Conservation (phyloP, 2,797 vertebrate genomes). For the Hirundo rustica region DNA sequence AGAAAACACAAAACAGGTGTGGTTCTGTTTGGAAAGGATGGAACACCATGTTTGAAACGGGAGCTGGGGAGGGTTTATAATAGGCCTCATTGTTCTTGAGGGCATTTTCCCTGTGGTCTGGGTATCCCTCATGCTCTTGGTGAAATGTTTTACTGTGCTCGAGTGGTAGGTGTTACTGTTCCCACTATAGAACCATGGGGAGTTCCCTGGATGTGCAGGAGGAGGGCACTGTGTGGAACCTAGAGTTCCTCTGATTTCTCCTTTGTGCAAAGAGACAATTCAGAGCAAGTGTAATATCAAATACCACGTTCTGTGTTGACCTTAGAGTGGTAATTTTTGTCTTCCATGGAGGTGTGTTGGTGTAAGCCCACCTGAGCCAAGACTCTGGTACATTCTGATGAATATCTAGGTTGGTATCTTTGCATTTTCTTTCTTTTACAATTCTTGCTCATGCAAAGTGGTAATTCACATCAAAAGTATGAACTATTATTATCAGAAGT, state of each 20-base stretch:
- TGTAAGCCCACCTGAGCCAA: not conserved
- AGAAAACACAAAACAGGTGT: not conserved
- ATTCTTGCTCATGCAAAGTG: not conserved
- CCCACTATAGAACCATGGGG: not conserved
- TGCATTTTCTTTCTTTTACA: not conserved
- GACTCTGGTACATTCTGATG: not conserved
- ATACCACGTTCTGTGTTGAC: not conserved
- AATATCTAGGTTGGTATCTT: not conserved
- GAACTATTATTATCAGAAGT: not conserved
- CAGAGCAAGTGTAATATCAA: not conserved
- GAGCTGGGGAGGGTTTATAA: not conserved
- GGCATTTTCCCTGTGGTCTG: not conserved
- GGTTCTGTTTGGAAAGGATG: not conserved
- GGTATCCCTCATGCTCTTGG: not conserved
- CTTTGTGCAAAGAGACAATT: not conserved
- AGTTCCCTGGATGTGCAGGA: not conserved
- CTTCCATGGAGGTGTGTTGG: not conserved
- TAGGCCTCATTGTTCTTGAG: not conserved
- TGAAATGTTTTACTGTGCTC: not conserved
- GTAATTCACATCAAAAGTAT: not conserved
- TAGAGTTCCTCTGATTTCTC: not conserved
- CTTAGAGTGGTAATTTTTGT: not conserved
- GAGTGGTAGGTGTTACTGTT: not conserved
- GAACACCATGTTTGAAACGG: not conserved
- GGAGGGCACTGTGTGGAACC: not conserved